These are phyloP conservation scores for Rhogogaster chlorosoma DNA, from an alignment of 2,888 invertebrate genomes.

Conservation along the genomic window DNA sequence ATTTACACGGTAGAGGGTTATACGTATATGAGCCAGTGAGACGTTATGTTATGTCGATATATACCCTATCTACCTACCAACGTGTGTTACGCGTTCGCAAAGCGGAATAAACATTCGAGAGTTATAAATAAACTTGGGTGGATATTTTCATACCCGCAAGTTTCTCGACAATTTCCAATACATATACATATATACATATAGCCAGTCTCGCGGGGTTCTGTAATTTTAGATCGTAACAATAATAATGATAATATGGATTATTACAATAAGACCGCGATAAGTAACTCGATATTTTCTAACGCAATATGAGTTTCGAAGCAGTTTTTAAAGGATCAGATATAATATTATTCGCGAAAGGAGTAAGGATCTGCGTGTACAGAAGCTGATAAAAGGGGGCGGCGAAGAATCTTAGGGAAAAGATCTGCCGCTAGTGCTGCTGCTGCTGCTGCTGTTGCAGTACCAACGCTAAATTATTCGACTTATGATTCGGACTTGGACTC, in stretches of 20 bases:
- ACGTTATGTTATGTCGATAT: constrained; percentile 18
- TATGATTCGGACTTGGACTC: not conserved
- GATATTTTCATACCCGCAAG: constrained; percentile 10
- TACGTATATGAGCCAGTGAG: not conserved
- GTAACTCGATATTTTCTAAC: not conserved
- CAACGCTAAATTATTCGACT: not conserved
- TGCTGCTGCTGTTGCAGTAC: not conserved
- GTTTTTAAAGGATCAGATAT: not conserved
- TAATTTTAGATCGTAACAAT: constrained; percentile 17
- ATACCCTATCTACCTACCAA: not conserved
- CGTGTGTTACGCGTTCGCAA: constrained; percentile 35
- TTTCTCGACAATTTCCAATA: not conserved
- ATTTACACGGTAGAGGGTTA: not conserved
- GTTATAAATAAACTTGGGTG: constrained; percentile 25
- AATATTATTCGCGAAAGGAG: not conserved
- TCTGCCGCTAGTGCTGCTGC: not conserved
- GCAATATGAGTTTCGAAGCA: not conserved
- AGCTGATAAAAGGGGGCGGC: not conserved
- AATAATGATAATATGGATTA: not conserved
- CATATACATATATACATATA: not conserved
- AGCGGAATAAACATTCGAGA: constrained; percentile 30
- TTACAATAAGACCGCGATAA: not conserved
- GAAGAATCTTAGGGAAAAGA: not conserved
- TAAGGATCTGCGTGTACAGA: not conserved
- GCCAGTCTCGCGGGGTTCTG: not conserved